Evolutionary conservation across 2,888 invertebrate genomes (phyloP), one percentile per base, ranked within the genome.

Genomic region (Hydropsyche betteni): DNA sequence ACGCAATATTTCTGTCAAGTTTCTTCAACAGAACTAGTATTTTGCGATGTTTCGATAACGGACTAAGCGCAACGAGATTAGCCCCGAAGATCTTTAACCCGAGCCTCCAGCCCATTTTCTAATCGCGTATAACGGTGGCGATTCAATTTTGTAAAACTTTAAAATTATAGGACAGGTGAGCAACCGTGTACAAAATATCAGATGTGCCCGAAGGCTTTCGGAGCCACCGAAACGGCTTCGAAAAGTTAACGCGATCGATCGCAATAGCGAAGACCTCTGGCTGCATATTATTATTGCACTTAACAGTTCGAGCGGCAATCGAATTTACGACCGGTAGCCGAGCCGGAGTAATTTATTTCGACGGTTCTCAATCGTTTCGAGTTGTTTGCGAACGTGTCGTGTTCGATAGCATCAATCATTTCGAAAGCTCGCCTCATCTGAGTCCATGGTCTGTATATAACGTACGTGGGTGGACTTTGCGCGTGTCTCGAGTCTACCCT

Each of bases 381-480:
- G 34, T 69, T 69, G 38, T 69, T 69, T 34, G 53, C 44, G 72
- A 36, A 55, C 34, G 55, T 72, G 55, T 72, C 38, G 72, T 38
- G 52, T 36, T 38, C 71, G 74, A 78, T 78, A 76, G 68, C 76
- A 78, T 78, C 78, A 75, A 78, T 78, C 78, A 78, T 74, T 71
- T 55, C 44, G 61, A 52, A 70, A 71, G 70, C 72, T 75, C 64
- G 38, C 16, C 55, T 69, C 69, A 44, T 69, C 69, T 69, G 14
- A 44, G 10, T 38, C 12, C 52, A 58, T 33, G 34, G 50, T 69
- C 24, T 16, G 68, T 38, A 68, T 55, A 68, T 55, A 64, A 14
- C 51, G 24, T 69, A 38, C 34, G 75, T 77, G 75, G 75, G 75
- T 50, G 69, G 75, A 50, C 16, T 36, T 61, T 51, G 75, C 77